Evolutionary conservation across 2,113 vertebrate species (phyloP).

Genomic region (Triplophysa siluroides): DNA sequence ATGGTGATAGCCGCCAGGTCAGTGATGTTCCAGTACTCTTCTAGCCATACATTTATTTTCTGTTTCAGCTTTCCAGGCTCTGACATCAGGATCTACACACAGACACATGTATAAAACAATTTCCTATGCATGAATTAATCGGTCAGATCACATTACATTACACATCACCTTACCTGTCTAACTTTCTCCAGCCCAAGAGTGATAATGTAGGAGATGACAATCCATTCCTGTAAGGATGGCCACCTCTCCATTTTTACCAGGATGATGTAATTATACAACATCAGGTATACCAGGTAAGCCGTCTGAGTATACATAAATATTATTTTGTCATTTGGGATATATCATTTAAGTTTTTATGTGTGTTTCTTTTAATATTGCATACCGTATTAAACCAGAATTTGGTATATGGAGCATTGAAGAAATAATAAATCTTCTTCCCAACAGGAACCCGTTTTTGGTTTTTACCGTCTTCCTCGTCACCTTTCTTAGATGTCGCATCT

Average conservation of each 20-base stretch:
- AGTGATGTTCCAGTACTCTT: constrained; percentile 99
- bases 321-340: background rate
- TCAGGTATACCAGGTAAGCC: constrained; percentile 89
- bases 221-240: constrained; percentile 93
- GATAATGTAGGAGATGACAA: constrained; percentile 93
- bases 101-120: background rate
- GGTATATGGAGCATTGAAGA: constrained; percentile 95
- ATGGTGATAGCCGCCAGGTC: constrained; percentile 89
- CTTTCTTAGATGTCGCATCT: constrained; percentile 85
- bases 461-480: constrained; percentile 90
- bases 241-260: constrained; percentile 95
- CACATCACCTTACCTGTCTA: constrained; percentile 85
- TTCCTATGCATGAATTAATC: background rate
- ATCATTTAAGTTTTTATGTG: background rate
- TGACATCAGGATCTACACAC: constrained; percentile 92
- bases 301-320: constrained; percentile 72
- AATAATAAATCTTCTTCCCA: constrained; percentile 90
- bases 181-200: constrained; percentile 93
- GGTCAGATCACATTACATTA: background rate
- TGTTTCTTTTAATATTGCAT: constrained; percentile 57
- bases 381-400: constrained; percentile 99
- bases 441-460: constrained; percentile 86
- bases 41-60: constrained; percentile 98
- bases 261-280: constrained; percentile 97
- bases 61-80: constrained; percentile 97